Percentiles rank a stretch among this genome's conserved stretches.
Conservation (phyloP, 2,113 vertebrate species). For the Apodemus speciosus region DNA sequence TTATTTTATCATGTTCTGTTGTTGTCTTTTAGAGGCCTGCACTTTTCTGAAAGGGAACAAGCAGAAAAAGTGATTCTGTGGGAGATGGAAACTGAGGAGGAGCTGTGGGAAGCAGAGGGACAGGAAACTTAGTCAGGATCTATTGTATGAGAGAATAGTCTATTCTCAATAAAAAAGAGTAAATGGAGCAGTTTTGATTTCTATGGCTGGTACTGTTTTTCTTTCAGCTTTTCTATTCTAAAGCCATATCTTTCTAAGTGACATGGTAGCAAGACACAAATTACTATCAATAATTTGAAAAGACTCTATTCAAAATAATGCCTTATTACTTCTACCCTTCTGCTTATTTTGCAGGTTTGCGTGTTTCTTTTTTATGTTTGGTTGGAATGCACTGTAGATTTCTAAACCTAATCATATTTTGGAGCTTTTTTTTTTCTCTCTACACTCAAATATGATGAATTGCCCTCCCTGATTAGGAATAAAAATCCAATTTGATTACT, state of each 20-base stretch:
- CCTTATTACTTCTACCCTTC: neutral
- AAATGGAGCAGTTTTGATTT: neutral
- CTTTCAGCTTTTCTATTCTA: neutral
- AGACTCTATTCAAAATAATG: neutral
- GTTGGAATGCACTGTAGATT: neutral
- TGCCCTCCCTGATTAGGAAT: neutral
- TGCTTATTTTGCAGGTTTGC: neutral
- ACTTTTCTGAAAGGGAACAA: neutral
- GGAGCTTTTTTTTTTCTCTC: neutral
- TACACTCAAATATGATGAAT: neutral
- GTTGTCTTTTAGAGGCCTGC: neutral
- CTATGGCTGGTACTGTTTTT: neutral
- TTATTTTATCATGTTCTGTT: neutral
- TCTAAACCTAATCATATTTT: neutral
- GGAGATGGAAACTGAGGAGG: neutral
- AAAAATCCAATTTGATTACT: neutral
- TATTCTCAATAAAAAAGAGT: neutral
- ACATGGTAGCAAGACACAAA: neutral
- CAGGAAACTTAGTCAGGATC: neutral
- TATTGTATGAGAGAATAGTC: neutral
- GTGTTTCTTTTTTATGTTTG: neutral
- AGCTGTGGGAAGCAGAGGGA: neutral
- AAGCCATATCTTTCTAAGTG: rapidly evolving
- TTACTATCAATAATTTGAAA: neutral
- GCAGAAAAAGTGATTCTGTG: neutral